These are phyloP conservation scores for Elegia similella DNA, from an alignment of 2,888 invertebrate species.

Conservation along the genomic window DNA sequence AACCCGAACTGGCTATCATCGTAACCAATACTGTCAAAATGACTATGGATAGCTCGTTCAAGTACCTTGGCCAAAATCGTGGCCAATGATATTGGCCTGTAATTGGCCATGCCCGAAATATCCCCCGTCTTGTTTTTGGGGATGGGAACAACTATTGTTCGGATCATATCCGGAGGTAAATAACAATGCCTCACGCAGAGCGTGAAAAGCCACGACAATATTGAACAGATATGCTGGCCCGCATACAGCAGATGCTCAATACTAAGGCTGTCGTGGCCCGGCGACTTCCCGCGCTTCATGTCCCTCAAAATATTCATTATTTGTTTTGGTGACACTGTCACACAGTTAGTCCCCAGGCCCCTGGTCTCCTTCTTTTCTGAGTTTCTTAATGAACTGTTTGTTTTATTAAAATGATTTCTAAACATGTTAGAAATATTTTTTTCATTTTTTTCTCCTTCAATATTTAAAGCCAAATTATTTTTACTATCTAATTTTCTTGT, in stretches of 20 bases:
- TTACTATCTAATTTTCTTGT: not conserved
- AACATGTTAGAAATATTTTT: not conserved
- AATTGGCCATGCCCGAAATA: too few relatives aligned
- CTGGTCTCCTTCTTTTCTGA: not conserved
- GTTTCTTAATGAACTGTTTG: too few relatives aligned
- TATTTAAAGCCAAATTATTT: not conserved
- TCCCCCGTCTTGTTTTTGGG: too few relatives aligned
- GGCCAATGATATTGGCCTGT: too few relatives aligned
- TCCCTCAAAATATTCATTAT: not conserved
- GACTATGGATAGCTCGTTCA: too few relatives aligned
- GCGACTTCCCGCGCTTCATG: constrained; percentile 9
- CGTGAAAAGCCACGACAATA: not conserved
- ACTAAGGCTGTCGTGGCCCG: not conserved
- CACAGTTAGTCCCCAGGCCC: not conserved
- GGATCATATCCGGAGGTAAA: too few relatives aligned
- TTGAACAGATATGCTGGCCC: not conserved
- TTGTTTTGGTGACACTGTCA: not conserved
- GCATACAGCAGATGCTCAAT: not conserved
- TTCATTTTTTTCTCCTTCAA: not conserved
- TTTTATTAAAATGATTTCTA: too few relatives aligned
- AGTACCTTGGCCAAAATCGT: too few relatives aligned
- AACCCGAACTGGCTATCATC: too few relatives aligned
- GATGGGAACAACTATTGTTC: too few relatives aligned
- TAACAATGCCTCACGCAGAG: not conserved
- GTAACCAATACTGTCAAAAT: too few relatives aligned